Percentiles rank a stretch among this genome's conserved stretches.
phyloP scores from a whole-genome alignment of 2,888 invertebrate genomes.

The Hyppa rectilinea region DNA sequence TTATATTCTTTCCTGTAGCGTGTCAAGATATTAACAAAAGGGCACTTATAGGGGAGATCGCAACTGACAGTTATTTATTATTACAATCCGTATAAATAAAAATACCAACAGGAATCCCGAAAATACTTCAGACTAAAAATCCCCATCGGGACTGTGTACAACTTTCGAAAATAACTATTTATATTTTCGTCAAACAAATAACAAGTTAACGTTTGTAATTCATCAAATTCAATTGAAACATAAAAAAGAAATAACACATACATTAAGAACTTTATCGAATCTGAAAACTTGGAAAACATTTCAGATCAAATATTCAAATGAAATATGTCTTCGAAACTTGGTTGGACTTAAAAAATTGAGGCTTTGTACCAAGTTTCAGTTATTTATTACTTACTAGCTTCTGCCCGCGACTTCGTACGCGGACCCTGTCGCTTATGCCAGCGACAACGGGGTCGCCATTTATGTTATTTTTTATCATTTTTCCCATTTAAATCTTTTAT shows the following conservation, averaged over 20 bases:
- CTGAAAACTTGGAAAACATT: slow-evolving; percentile 50
- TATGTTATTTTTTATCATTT: too few relatives aligned
- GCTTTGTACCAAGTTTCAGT: slow-evolving; percentile 44
- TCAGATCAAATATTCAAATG: slow-evolving; percentile 56
- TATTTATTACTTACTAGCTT: slow-evolving; percentile 41
- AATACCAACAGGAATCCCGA: slow-evolving; percentile 6
- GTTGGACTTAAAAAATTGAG: slow-evolving; percentile 39
- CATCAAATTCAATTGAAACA: slow-evolving; percentile 39
- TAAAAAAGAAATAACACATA: slow-evolving; percentile 28
- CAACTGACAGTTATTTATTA: slow-evolving; percentile 24
- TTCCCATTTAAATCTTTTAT: too few relatives aligned
- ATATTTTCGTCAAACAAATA: slow-evolving; percentile 28
- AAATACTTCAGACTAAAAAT: neutral
- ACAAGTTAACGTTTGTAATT: slow-evolving; percentile 22
- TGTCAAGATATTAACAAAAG: slow-evolving; percentile 24
- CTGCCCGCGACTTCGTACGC: too few relatives aligned
- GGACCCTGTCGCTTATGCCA: too few relatives aligned
- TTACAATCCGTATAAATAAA: slow-evolving; percentile 3
- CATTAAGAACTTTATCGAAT: slow-evolving; percentile 49
- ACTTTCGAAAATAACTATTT: slow-evolving; percentile 12
- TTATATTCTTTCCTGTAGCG: neutral
- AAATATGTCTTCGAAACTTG: slow-evolving; percentile 39
- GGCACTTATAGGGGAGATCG: slow-evolving; percentile 29
- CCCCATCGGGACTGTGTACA: neutral
- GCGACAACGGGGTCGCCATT: too few relatives aligned